Conservation (phyloP, 2,888 invertebrate species). For the Brachypalpus laphriformis region DNA sequence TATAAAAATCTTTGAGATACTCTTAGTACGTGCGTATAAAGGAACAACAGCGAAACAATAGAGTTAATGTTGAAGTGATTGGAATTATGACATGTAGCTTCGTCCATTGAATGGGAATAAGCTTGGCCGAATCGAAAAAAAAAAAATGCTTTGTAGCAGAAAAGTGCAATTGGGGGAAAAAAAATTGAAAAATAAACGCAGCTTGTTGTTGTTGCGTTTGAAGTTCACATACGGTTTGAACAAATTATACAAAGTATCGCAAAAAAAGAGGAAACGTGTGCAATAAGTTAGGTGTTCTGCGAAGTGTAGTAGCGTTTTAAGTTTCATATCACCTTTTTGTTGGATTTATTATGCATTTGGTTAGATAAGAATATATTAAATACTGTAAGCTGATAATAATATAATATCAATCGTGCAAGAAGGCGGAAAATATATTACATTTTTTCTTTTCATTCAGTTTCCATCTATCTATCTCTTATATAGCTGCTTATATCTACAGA, state of each 20-base stretch:
- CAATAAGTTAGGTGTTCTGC: not conserved
- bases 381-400: conserved; percentile 5
- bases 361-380: conserved; percentile 5
- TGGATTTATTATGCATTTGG: not conserved
- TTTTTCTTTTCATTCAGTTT: not conserved
- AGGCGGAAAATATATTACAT: not conserved
- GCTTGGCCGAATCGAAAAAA: not conserved
- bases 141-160: conserved; percentile 8
- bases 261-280: conserved; percentile 30
- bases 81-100: conserved; percentile 26
- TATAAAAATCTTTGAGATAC: conserved; percentile 19
- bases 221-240: conserved; percentile 23
- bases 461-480: too few relatives aligned
- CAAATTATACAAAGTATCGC: not conserved
- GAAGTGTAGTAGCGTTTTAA: not conserved
- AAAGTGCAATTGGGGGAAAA: conserved; percentile 4
- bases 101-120: conserved; percentile 56
- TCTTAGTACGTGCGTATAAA: conserved; percentile 23
- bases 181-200: not conserved
- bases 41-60: conserved; percentile 34
- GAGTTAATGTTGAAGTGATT: conserved; percentile 25
- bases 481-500: too few relatives aligned
- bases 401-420: not conserved
- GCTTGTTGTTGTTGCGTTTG: not conserved
- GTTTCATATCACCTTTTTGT: conserved; percentile 11